These are phyloP conservation scores for Gymnocypris eckloni DNA, from an alignment of 2,797 vertebrate species.

Conservation along the genomic window DNA sequence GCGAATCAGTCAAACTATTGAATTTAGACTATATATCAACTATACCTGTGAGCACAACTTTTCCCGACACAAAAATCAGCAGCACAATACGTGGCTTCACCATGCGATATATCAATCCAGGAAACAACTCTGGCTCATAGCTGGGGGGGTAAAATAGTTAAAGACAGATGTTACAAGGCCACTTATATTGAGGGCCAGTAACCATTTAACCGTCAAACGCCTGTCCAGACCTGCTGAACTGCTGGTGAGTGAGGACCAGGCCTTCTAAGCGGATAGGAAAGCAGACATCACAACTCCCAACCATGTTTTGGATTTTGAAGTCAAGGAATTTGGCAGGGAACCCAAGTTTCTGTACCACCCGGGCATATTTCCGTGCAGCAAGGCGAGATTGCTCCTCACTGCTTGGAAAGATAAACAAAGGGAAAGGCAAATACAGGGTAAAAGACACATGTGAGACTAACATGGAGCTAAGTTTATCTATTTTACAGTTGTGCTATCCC, in stretches of 20 bases:
- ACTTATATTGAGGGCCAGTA: neutral
- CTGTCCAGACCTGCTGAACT: constrained; percentile 90
- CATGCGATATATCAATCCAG: constrained; percentile 97
- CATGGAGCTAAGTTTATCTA: neutral
- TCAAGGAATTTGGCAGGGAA: constrained; percentile 94
- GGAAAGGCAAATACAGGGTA: constrained; percentile 8
- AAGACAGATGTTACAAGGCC: constrained; percentile 7
- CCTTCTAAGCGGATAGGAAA: constrained; percentile 94
- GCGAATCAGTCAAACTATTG: neutral
- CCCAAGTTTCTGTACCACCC: constrained; percentile 94
- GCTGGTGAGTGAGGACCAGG: constrained; percentile 92
- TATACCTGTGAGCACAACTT: constrained; percentile 95
- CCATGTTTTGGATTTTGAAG: constrained; percentile 99
- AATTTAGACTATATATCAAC: neutral
- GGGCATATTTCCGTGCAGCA: constrained; percentile 92
- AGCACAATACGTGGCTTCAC: constrained; percentile 95
- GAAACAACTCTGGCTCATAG: constrained; percentile 96
- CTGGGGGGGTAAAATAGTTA: constrained; percentile 69
- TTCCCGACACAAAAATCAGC: constrained; percentile 97
- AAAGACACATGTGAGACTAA: constrained; percentile 9
- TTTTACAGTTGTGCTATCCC: neutral
- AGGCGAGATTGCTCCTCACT: constrained; percentile 94
- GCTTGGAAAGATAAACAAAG: constrained; percentile 47
- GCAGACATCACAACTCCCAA: constrained; percentile 94
- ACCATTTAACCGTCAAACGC: neutral